Evolutionary conservation across 2,888 invertebrate species (phyloP).

Genomic region (Napeogenes sylphis): DNA sequence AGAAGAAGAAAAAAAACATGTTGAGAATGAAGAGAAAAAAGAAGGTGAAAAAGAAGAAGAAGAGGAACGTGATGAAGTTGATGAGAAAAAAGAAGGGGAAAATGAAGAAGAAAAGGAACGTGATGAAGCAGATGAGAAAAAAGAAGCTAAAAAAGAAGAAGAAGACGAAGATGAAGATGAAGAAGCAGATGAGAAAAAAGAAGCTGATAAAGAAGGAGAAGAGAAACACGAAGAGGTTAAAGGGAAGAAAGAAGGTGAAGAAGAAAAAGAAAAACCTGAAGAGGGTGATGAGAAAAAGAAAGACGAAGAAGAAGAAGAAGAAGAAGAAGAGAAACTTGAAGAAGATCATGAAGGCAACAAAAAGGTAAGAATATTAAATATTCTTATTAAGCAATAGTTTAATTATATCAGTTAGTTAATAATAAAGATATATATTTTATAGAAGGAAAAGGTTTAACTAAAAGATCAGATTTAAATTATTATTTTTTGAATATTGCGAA

Average conservation of each 20-base stretch:
- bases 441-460: too few species aligned
- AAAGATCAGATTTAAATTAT: too few species aligned
- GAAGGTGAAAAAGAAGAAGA: constrained; percentile 12
- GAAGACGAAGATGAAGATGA: constrained; percentile 4
- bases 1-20: too few species aligned
- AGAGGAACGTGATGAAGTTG: constrained; percentile 2
- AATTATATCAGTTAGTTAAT: not conserved
- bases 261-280: not conserved
- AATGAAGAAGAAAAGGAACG: too few species aligned
- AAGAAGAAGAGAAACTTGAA: constrained; percentile 6
- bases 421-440: not conserved
- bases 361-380: not conserved
- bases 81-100: not conserved
- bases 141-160: constrained; percentile 4
- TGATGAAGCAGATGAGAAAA: too few species aligned
- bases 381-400: too few species aligned
- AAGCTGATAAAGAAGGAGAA: not conserved
- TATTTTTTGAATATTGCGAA: too few species aligned
- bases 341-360: constrained; percentile 5
- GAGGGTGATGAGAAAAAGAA: not conserved
- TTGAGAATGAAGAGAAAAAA: not conserved
- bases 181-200: constrained; percentile 7
- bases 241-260: constrained; percentile 2
- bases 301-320: constrained; percentile 2
- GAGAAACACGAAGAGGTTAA: not conserved